A percentile compares a stretch with the other conserved stretches of the same genome.
Conservation (phyloP, 2,797 vertebrate species). For the Hybognathus amarus region DNA sequence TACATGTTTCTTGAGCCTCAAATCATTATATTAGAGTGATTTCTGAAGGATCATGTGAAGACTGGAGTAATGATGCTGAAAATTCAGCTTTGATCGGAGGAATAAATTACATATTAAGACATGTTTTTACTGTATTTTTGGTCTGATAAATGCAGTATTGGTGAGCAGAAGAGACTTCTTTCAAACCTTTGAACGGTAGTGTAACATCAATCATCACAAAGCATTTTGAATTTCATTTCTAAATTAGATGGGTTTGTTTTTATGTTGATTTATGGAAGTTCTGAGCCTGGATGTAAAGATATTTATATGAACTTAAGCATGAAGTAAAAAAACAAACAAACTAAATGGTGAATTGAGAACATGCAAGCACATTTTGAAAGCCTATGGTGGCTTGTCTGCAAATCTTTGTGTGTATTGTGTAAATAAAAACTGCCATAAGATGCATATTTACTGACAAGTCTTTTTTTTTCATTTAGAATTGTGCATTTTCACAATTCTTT, state of each 20-base stretch:
- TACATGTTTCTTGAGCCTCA: background rate
- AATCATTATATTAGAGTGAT: too few species aligned
- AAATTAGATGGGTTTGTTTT: slow-evolving; percentile 75
- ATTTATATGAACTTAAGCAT: slow-evolving; percentile 89
- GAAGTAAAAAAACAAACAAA: slow-evolving; percentile 59
- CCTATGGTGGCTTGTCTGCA: slow-evolving; percentile 68
- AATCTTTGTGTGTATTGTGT: slow-evolving; percentile 63
- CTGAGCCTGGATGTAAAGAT: slow-evolving; percentile 77
- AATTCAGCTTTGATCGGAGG: background rate
- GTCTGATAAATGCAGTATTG: background rate
- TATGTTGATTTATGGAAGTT: slow-evolving; percentile 66
- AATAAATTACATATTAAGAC: background rate
- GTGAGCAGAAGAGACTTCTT: background rate
- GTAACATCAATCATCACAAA: slow-evolving; percentile 21
- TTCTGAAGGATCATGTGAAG: background rate
- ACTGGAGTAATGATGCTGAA: background rate
- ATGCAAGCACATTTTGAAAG: slow-evolving; percentile 74
- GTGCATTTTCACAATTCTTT: background rate
- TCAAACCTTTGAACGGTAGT: background rate
- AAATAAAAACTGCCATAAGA: slow-evolving; percentile 70
- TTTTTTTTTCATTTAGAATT: slow-evolving; percentile 2
- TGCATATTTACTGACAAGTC: slow-evolving; percentile 51
- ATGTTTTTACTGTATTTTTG: background rate
- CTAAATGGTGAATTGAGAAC: slow-evolving; percentile 72
- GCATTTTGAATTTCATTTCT: slow-evolving; percentile 73